Evolutionary conservation across 2,888 invertebrate species (phyloP).

Genomic region (Steromphala cineraria): DNA sequence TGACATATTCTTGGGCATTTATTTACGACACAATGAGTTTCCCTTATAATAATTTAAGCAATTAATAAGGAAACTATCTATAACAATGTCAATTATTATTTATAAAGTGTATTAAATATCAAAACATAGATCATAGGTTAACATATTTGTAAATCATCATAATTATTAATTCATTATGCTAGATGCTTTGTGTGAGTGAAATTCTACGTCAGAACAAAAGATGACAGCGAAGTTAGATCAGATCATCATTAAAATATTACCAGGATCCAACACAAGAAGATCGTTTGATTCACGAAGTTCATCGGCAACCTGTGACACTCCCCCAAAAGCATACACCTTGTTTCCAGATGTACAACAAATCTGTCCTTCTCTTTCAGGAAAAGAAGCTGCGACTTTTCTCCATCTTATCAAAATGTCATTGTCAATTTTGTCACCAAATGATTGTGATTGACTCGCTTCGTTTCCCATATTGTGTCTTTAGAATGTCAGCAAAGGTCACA

Average conservation of each 20-base stretch:
- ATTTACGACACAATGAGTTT: no score
- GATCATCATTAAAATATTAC: constrained; percentile 38
- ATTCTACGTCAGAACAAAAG: neutral
- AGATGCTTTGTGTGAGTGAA: no score
- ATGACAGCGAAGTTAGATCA: no score
- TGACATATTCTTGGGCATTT: no score
- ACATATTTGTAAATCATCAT: no score
- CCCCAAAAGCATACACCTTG: constrained; percentile 70
- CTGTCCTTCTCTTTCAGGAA: constrained; percentile 66
- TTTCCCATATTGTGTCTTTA: constrained; percentile 35
- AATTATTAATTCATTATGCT: no score
- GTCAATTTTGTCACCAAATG: constrained; percentile 29
- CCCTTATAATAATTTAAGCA: no score
- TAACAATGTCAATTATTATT: no score
- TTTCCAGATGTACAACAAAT: constrained; percentile 59
- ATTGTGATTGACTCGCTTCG: constrained; percentile 35
- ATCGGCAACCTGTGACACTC: constrained; percentile 60
- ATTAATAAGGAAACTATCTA: no score
- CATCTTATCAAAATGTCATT: constrained; percentile 42
- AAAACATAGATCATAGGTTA: no score
- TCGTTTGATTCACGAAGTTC: constrained; percentile 68
- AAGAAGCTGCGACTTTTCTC: constrained; percentile 43
- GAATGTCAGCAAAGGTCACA: neutral
- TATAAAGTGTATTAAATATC: no score
- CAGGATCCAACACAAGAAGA: constrained; percentile 62